phyloP scores from a whole-genome alignment of 92 coral and sea anemone genomes.

The Hydrozoanthus gracilis region DNA sequence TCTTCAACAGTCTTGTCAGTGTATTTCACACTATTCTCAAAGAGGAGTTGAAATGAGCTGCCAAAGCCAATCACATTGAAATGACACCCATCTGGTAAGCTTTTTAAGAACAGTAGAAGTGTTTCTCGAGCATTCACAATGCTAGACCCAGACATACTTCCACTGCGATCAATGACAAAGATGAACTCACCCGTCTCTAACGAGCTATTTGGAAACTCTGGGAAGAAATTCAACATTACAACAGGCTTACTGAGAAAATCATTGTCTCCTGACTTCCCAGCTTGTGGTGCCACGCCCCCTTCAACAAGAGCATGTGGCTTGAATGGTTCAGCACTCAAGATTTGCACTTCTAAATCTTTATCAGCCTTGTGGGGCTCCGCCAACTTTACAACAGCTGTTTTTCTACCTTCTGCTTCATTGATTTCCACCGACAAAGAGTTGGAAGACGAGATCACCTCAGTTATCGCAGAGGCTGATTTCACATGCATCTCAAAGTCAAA shows the following conservation, averaged over 20 bases:
- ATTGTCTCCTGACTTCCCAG: slow-evolving; percentile 44
- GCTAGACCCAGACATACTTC: slow-evolving; percentile 74
- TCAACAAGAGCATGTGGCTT: slow-evolving; percentile 62
- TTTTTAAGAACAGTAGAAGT: slow-evolving; percentile 74
- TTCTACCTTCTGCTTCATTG: slow-evolving; percentile 57
- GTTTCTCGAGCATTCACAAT: slow-evolving; percentile 74
- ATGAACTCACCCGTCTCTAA: slow-evolving; percentile 78
- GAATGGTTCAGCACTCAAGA: slow-evolving; percentile 57
- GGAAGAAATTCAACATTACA: slow-evolving; percentile 83
- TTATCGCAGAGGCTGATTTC: slow-evolving; percentile 69
- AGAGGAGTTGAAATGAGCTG: slow-evolving; percentile 73
- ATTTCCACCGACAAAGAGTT: slow-evolving; percentile 61
- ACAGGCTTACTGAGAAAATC: slow-evolving; percentile 65
- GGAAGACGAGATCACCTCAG: slow-evolving; percentile 72
- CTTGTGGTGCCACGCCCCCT: slow-evolving; percentile 49
- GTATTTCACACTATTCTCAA: slow-evolving; percentile 71
- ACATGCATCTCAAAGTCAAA: slow-evolving; percentile 77
- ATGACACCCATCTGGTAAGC: slow-evolving; percentile 83
- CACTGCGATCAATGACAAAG: slow-evolving; percentile 83
- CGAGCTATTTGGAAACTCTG: slow-evolving; percentile 69
- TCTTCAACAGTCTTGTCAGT: slow-evolving; percentile 71
- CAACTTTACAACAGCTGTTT: slow-evolving; percentile 56
- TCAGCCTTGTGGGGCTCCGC: slow-evolving; percentile 63
- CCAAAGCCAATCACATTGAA: slow-evolving; percentile 96
- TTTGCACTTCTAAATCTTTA: slow-evolving; percentile 61